Evolutionary conservation across 1,140 invertebrate species (phyloP), one percentile per base, ranked within the genome.

Genomic region (Yoshiicerus persimilis): DNA sequence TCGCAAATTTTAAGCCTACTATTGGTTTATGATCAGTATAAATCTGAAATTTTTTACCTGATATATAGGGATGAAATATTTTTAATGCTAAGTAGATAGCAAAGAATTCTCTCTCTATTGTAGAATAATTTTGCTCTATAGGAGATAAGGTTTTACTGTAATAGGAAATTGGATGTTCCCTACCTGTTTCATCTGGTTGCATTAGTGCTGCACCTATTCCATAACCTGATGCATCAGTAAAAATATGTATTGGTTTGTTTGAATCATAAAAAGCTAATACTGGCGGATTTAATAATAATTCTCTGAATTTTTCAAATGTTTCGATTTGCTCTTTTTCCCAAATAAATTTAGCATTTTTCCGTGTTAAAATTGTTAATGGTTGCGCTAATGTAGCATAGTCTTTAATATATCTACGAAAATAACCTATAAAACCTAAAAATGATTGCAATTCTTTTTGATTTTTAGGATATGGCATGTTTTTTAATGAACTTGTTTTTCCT

Each of bases 21-120:
- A 75, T 32, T 0, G 70, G 70, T 34, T 75, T 27, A 75, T 75
- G 70, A 75, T 75, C 70, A 2, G 30, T 75, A 27, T 75, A 75
- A 1, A 27, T 23, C 5, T 6, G 92, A 88, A 94, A 95, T 83
- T 93, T 91, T 39, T 84, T 91, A 23, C 92, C 93, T 86, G 92
- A 93, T 4, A 95, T 89, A 91, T 94, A 94, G 30, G 92, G 88
- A 87, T 92, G 70, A 75, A 75, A 75, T 1, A 34, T 75, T 36
- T 27, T 8, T 4, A 75, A 20, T 5, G 70, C 70, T 34, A 16
- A n/a, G 4, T 75, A 75, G 3, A 75, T 75, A 16, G 27, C 13
- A 16, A 75, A 75, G 16, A 75, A 75, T 75, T 75, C 70, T 88
- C 93, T 89, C 25, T 75, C 70, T 2, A 34, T 32, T 1, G 70